Percentiles rank a stretch among this genome's conserved stretches.
phyloP scores from a whole-genome alignment of 2,888 invertebrate genomes.

The Polietes domitor region DNA sequence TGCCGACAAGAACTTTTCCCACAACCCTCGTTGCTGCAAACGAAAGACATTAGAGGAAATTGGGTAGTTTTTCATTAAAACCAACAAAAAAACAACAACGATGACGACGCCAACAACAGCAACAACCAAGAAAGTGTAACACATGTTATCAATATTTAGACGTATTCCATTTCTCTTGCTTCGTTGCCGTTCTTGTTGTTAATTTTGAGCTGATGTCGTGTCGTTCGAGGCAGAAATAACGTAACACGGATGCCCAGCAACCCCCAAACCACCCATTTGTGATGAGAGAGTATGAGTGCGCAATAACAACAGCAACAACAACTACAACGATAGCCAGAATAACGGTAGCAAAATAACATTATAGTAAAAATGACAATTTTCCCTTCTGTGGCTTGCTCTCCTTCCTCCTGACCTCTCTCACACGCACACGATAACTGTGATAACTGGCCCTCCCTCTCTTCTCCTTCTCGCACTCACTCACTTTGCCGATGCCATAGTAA shows the following conservation, averaged over 20 bases:
- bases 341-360: background rate
- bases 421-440: background rate
- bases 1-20: background rate
- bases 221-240: background rate
- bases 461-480: background rate
- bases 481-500: background rate
- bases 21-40: conserved; percentile 2
- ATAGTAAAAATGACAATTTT: conserved; percentile 15
- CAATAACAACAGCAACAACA: background rate
- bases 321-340: background rate
- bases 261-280: background rate
- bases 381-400: background rate
- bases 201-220: background rate
- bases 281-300: background rate
- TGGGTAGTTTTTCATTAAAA: conserved; percentile 34
- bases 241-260: background rate
- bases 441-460: background rate
- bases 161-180: conserved; percentile 6
- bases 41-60: conserved; percentile 27
- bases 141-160: conserved; percentile 54
- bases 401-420: background rate
- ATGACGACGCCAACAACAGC: background rate
- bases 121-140: conserved; percentile 37
- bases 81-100: conserved; percentile 4
- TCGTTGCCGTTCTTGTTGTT: background rate